Evolutionary conservation across 2,888 invertebrate genomes (phyloP), one percentile per base, ranked within the genome.

Genomic region (Pseudanteris insignis): DNA sequence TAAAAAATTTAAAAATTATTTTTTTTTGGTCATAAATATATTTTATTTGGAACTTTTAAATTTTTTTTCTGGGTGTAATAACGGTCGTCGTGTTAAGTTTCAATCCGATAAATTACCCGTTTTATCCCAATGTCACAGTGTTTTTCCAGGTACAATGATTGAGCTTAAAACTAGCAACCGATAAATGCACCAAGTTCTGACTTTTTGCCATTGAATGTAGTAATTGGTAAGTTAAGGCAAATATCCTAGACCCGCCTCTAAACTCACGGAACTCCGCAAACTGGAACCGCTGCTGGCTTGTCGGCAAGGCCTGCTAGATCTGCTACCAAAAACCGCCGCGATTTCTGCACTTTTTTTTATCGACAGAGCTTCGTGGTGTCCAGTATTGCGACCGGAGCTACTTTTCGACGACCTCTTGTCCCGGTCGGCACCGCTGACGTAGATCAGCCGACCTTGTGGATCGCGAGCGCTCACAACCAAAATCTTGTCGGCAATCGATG

Each of bases 321-420:
- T 89, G 72, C 91, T 90, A 0, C 90, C 89, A 76, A 94, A 93
- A 15, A 93, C 81, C 0, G 92, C 93, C 0, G 92, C 93, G 70
- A 93, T 92, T 78, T 93, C 93, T 0, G 92, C 92, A 1, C 91
- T 90, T 76, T 93, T 93, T 79, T 93, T 93, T 15, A 92, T 91
- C 44, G 91, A 91, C 0, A 92, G 81, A 0, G 91, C 91, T 69
- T 91, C 91, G 40, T 78, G 75, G 61, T 79, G 76, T 2, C 70
- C 70, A 40, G 67, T 69, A 26, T 71, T 60, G 50, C 70, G 64
- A 2, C 55, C 57, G 9, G 63, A 63, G 24, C 67, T 67, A 46
- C 67, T 67, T 30, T 70, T 69, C 14, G 50, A 59, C 5, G 68
- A 57, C 29, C 67, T 65, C 34, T 77, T 72, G 47, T 77, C 68